Evolutionary conservation across 2,113 vertebrate genomes (phyloP).

Genomic region (Phalacrocorax brasilianus): DNA sequence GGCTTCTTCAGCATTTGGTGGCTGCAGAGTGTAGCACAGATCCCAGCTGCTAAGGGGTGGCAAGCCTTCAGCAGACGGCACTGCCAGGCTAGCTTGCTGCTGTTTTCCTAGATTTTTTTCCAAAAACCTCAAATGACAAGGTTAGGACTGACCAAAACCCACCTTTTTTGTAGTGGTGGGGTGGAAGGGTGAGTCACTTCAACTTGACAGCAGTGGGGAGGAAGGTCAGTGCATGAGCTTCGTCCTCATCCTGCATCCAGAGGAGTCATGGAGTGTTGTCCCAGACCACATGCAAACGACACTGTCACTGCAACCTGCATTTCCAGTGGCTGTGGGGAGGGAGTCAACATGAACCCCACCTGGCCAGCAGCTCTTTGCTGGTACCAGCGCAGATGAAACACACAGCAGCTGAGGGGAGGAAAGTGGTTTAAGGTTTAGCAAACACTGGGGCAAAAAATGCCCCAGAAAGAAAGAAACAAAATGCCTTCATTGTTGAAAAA

Average conservation of each 20-base stretch:
- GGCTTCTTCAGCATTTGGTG: not conserved
- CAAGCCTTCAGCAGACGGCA: not conserved
- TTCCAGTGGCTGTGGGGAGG: not conserved
- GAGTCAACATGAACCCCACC: not conserved
- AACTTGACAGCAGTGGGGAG: not conserved
- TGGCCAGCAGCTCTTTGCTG: not conserved
- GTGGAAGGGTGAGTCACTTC: not conserved
- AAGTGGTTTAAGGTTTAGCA: not conserved
- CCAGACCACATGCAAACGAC: not conserved
- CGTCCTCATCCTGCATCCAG: not conserved
- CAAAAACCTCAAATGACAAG: not conserved
- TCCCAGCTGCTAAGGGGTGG: not conserved
- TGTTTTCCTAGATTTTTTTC: not conserved
- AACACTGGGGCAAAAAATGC: not conserved
- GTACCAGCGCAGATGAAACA: not conserved
- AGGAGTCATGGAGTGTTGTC: not conserved
- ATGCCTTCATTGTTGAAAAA: not conserved
- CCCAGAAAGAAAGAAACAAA: not conserved
- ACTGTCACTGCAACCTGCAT: rapidly evolving
- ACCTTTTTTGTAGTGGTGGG: not conserved
- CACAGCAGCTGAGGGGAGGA: not conserved
- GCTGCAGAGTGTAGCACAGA: not conserved
- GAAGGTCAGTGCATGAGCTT: not conserved
- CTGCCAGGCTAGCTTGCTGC: not conserved
- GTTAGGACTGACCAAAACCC: not conserved